Evolutionary conservation across 1,140 invertebrate genomes (phyloP).

Genomic region (Drosophila albomicans): DNA sequence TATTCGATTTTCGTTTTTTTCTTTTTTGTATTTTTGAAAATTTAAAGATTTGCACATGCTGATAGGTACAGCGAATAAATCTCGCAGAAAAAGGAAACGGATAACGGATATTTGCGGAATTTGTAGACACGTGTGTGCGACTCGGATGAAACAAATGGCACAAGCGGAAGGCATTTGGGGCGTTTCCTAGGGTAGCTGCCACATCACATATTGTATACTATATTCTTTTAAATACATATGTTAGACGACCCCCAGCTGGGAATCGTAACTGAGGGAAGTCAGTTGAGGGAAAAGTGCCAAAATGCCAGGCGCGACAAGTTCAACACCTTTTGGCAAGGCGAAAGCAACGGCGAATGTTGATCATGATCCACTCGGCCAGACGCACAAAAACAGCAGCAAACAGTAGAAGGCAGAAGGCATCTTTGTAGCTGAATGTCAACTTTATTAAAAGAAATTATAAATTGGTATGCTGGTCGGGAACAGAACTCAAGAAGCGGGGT

Average conservation of each 20-base stretch:
- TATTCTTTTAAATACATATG: neutral
- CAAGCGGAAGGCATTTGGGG: conserved; percentile 67
- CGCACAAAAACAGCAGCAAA: conserved; percentile 49
- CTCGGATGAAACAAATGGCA: conserved; percentile 57
- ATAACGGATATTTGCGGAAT: conserved; percentile 82
- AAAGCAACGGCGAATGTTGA: conserved; percentile 17
- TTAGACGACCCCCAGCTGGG: neutral
- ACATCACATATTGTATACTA: conserved; percentile 30
- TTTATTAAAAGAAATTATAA: conserved; percentile 84
- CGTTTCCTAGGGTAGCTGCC: conserved; percentile 64
- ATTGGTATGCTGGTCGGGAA: conserved; percentile 77
- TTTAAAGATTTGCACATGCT: conserved; percentile 76
- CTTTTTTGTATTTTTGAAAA: conserved; percentile 63
- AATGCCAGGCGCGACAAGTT: conserved; percentile 79
- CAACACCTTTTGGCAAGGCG: conserved; percentile 63
- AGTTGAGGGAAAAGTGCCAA: conserved; percentile 61
- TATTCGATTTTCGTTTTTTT: conserved; percentile 31
- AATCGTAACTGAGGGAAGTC: neutral
- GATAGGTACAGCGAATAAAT: conserved; percentile 75
- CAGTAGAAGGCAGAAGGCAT: conserved; percentile 5
- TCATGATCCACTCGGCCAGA: conserved; percentile 76
- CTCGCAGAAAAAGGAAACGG: conserved; percentile 77
- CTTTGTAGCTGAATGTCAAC: conserved; percentile 71
- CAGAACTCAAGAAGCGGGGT: conserved; percentile 19
- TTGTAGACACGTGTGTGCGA: conserved; percentile 70